Percentiles rank a stretch among this genome's conserved stretches.
phyloP scores from a whole-genome alignment of 1,140 invertebrate genomes.

The Pristionchus pacificus region DNA sequence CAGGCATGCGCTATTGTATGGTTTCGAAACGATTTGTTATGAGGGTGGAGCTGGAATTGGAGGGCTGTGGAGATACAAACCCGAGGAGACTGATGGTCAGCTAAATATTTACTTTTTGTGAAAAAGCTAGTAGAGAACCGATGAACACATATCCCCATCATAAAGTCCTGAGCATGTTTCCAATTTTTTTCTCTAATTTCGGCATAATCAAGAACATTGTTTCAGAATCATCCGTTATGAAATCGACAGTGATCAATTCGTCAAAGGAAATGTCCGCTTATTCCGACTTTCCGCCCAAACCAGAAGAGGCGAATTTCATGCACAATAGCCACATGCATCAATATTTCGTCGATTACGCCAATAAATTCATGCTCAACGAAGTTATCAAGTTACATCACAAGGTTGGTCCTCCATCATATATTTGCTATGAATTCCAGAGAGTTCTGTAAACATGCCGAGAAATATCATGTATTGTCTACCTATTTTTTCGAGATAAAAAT shows the following conservation, averaged over 20 bases:
- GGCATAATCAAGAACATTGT: conserved; percentile 33
- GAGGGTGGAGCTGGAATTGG: conserved; percentile 29
- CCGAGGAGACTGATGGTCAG: conserved; percentile 30
- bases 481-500: no score
- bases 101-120: conserved; percentile 11
- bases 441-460: no score
- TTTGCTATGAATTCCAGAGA: no score
- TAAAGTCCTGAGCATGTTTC: no score
- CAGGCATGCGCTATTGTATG: conserved; percentile 47
- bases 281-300: conserved; percentile 61
- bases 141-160: no score
- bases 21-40: conserved; percentile 35
- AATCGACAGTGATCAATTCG: conserved; percentile 60
- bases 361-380: conserved; percentile 56
- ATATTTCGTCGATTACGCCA: conserved; percentile 59
- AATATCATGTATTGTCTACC: no score
- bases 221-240: conserved; percentile 55
- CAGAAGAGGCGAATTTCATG: no score
- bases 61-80: conserved; percentile 37
- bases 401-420: conserved; percentile 35
- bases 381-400: conserved; percentile 56
- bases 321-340: conserved; percentile 59
- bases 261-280: conserved; percentile 62
- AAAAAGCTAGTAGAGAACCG: no score
- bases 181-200: conserved; percentile 16